Evolutionary conservation across 2,888 invertebrate species (phyloP).

Genomic region (Blastobasis lacticolella): DNA sequence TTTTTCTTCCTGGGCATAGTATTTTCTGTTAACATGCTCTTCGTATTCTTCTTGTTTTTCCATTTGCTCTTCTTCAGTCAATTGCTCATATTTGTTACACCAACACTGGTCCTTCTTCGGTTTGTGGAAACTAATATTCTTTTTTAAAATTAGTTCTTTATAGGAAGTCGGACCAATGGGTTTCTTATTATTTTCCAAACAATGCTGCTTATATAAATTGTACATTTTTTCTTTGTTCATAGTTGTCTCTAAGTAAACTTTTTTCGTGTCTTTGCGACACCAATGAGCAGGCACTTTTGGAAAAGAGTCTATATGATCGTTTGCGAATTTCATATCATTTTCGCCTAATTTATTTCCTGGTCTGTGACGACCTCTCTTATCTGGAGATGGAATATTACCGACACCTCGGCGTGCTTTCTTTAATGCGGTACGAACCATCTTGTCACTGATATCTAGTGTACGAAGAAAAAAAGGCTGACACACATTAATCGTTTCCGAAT

Average conservation of each 20-base stretch:
- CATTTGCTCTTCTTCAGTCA: slow-evolving; percentile 12
- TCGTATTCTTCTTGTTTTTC: slow-evolving; percentile 12
- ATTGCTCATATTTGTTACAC: slow-evolving; percentile 13
- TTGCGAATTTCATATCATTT: slow-evolving; percentile 8
- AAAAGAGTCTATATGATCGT: slow-evolving; percentile 7
- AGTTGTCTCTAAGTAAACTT: slow-evolving; percentile 9
- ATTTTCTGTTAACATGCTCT: slow-evolving; percentile 10
- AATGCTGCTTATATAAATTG: slow-evolving; percentile 11
- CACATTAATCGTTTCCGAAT: slow-evolving; percentile 5
- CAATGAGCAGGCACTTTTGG: slow-evolving; percentile 8
- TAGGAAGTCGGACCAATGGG: slow-evolving; percentile 10
- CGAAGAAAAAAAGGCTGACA: slow-evolving; percentile 10
- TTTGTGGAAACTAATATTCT: slow-evolving; percentile 11
- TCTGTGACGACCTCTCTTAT: slow-evolving; percentile 11
- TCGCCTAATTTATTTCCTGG: slow-evolving; percentile 10
- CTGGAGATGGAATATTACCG: slow-evolving; percentile 9
- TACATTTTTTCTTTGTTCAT: slow-evolving; percentile 15
- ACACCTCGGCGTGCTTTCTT: slow-evolving; percentile 12
- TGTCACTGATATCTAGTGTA: slow-evolving; percentile 5
- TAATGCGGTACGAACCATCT: slow-evolving; percentile 4
- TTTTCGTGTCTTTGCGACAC: slow-evolving; percentile 9
- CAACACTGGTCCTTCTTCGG: slow-evolving; percentile 12
- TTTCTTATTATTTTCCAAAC: slow-evolving; percentile 7
- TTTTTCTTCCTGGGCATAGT: slow-evolving; percentile 13
- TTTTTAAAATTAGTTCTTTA: slow-evolving; percentile 10